Base-by-base conservation (phyloP, 2,113 vertebrate species). In the Dipodomys ordii region DNA sequence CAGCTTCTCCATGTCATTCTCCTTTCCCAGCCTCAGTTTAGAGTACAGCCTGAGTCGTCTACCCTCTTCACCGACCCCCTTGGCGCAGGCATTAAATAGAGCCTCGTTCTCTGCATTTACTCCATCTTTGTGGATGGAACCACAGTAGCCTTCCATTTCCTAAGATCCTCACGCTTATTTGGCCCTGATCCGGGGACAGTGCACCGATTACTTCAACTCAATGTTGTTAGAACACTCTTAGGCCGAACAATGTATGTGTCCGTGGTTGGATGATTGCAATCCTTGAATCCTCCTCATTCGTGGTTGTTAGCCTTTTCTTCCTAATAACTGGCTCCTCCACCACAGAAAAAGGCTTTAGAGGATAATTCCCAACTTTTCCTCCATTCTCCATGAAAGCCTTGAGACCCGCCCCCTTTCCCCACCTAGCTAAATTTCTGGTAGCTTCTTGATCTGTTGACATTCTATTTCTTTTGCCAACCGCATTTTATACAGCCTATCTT, bases 81-180 rank as follows among this genome's bases (percentile, higher is more conserved):
- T 90, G 89, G 69, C 68, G 69, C 81, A 96, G 80, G 60, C 39
- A 5, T 93, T 96, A 73, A 85, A 28, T 67, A 93, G 79, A 77
- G 35, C 57, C 77, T 85, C 9, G 11, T 77, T 93, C 28, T 18
- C 30, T 84, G 46, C 60, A 28, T 91, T 96, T 93, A 94, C 69
- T 96, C 71, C 89, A 82, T 92, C 57, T 95, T 94, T 84, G 60
- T 93, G 83, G 46, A 82, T 91, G 49, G 78, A 91, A 30, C n/a
- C 35, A 18, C 64, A 62, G 86, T 87, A 91, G 78, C 64, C 73
- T 96, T 95, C n/a, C 79, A 67, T 94, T 97, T 94, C 46, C 44
- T 86, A 18, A 22, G 67, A 15, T 95, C 60, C 46, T 94, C 81
- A 23, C 3, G 22, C 44, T 69, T 87, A 15, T 92, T 65, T 88